Evolutionary conservation across 2,113 vertebrate species (phyloP), one percentile per base, ranked within the genome.

Genomic region (Strix aluco): DNA sequence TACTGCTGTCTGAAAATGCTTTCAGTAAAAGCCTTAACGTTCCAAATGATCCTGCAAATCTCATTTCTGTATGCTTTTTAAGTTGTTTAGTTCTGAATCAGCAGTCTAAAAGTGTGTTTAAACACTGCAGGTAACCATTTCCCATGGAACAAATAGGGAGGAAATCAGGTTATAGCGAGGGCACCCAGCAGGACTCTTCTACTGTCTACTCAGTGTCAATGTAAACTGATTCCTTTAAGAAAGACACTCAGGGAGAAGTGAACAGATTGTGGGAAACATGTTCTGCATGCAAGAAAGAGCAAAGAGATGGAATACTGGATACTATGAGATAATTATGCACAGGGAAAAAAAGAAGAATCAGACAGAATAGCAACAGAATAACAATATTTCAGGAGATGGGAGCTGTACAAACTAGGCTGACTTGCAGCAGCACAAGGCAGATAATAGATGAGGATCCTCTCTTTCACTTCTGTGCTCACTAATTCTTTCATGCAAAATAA

Each of bases 231-330:
- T 98, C 98, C 96, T 98, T 97, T 95, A 97, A 98, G 96, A 97
- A 96, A 98, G 98, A 98, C 96, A 97, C 97, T 98, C 88, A 51
- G 97, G 97, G 96, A 98, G 98, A 98, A 98, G 96, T 91, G 97
- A 98, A 98, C 98, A 99, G 98, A 98, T 98, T 99, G 98, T 94
- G 97, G 94, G 93, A 98, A 98, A 98, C 98, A 98, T 97, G 95
- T 98, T 98, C 98, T 97, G 97, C 98, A 98, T 99, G 96, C 98
- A 97, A 96, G 98, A 98, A 96, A 97, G 90, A 97, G 94, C 82
- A 97, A 97, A 97, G 97, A 96, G 94, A 98, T 97, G 97, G 96
- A 97, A 98, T 85, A 77, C 80, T 81, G 96, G 97, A 97, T 98
- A 97, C 97, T 97, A 97, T 86, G 96, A 96, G 97, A 98, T 98